Evolutionary conservation across 2,888 invertebrate genomes (phyloP), one percentile per base, ranked within the genome.

Genomic region (Euplexia lucipara): DNA sequence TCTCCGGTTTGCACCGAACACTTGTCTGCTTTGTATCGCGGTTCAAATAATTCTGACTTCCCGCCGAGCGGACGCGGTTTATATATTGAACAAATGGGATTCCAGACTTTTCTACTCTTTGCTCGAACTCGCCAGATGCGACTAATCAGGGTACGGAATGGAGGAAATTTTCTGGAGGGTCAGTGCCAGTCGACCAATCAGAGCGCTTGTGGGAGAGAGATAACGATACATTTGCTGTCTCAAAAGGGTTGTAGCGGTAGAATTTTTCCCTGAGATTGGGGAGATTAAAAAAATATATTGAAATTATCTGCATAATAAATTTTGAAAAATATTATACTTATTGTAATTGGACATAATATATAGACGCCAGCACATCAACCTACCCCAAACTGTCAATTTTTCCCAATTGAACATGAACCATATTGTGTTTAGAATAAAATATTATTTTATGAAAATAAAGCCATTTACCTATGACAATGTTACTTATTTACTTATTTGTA

Each of bases 41-140:
- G 91, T 92, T 92, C 87, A 88, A 93, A 91, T 86, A 71, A 85
- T 82, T 84, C 83, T 93, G 91, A 78, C 85, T 92, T 86, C 84
- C 89, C 90, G 90, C 88, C 86, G 70, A 54, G 53, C 65, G 65
- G n/a, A 7, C 34, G 54, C 54, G 59, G 83, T 79, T 88, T 92
- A 83, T 91, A 92, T 90, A 90, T 71, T 73, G 39, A 80, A 83
- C 89, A 81, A 90, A 90, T 90, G 49, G 56, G 37, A 63, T 72
- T 86, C 89, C 77, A 87, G 92, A 90, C 85, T 66, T 49, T 83
- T 92, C 92, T 78, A 86, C 69, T 3, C 4, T 7, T 30, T 71
- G 9, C 90, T 72, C 57, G 88, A 81, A 59, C 34, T 41, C n/a
- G 30, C 51, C 45, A 0, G 39, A 47, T 9, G 0, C 48, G 10